A percentile compares a stretch with the other conserved stretches of the same genome.
Evolutionary conservation across 2,888 invertebrate genomes (phyloP).

Genomic region (Beris chalybata): DNA sequence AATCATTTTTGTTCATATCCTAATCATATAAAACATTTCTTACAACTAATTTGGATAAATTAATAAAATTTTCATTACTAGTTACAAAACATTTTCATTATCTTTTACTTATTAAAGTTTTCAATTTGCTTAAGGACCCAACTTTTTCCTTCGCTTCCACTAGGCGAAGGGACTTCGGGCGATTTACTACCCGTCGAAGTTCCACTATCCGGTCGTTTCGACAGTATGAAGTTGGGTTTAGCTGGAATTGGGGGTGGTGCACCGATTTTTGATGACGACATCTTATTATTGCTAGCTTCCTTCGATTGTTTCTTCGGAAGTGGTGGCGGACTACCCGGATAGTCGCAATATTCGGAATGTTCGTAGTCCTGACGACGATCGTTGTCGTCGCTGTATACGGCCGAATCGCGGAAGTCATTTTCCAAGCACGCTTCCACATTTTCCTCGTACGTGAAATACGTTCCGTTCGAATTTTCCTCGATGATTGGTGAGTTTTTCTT

Average conservation of each 20-base stretch:
- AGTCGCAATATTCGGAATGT: conserved; percentile 10
- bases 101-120: conserved; percentile 52
- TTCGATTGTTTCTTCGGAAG: conserved; percentile 36
- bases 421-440: conserved; percentile 70
- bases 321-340: conserved; percentile 43
- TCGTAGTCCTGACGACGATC: conserved; percentile 49
- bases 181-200: not conserved
- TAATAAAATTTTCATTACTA: not conserved
- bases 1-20: not conserved
- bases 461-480: conserved; percentile 9
- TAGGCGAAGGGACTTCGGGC: conserved; percentile 21
- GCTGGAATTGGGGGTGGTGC: conserved; percentile 37
- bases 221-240: conserved; percentile 36
- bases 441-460: conserved; percentile 75
- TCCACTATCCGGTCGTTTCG: conserved; percentile 9
- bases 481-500: conserved; percentile 17
- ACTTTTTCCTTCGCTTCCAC: conserved; percentile 41
- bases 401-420: conserved; percentile 77
- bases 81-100: not conserved
- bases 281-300: conserved; percentile 39
- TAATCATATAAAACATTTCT: conserved; percentile 12
- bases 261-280: not conserved
- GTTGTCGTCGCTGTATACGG: conserved; percentile 74
- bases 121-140: conserved; percentile 57
- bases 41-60: not conserved